These are phyloP conservation scores for Lepisosteus osseus DNA, from an alignment of 2,113 vertebrate genomes.

Conservation along the genomic window DNA sequence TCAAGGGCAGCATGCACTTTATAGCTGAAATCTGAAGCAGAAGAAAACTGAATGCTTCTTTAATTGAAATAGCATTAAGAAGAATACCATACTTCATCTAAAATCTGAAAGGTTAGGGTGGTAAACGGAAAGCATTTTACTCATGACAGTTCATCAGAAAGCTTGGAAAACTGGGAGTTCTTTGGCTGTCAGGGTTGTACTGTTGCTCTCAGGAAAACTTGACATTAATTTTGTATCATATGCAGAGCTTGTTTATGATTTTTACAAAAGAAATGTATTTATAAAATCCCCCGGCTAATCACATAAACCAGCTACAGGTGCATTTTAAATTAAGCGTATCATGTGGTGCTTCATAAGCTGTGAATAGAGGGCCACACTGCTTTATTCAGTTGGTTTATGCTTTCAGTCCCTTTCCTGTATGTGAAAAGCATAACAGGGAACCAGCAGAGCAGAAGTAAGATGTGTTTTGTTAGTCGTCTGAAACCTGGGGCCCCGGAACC, in stretches of 20 bases:
- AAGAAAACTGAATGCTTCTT: no score
- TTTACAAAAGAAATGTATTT: neutral
- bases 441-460: slow-evolving; percentile 89
- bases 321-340: neutral
- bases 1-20: no score
- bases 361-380: slow-evolving; percentile 60
- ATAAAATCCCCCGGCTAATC: neutral
- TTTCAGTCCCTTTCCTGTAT: slow-evolving; percentile 71
- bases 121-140: no score
- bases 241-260: slow-evolving; percentile 1
- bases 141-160: no score
- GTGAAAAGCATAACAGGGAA: slow-evolving; percentile 81
- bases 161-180: no score
- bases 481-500: slow-evolving; percentile 83
- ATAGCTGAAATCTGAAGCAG: no score
- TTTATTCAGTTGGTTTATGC: slow-evolving; percentile 65
- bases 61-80: no score
- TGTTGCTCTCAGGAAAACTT: neutral
- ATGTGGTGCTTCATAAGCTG: slow-evolving; percentile 59
- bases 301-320: slow-evolving; percentile 7
- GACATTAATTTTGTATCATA: neutral
- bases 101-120: no score
- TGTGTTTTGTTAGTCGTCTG: slow-evolving; percentile 89
- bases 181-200: neutral
- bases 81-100: no score